phyloP scores from a whole-genome alignment of 2,797 vertebrate genomes.

The Lates japonicus region DNA sequence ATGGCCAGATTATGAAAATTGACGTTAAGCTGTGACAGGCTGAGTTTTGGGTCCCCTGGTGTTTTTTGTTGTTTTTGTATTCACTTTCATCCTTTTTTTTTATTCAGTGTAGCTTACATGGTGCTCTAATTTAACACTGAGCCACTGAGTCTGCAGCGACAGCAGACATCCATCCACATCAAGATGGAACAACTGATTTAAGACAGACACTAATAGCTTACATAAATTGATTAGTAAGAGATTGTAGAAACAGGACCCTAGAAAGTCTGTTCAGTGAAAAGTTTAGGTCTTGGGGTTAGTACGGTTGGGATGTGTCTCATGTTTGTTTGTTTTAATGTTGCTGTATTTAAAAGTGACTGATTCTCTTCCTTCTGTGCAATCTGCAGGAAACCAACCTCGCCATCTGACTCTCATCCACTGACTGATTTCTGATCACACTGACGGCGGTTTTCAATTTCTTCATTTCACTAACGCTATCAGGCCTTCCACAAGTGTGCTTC shows the following conservation, averaged over 20 bases:
- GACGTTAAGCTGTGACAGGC: constrained; percentile 27
- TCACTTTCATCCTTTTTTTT: constrained; percentile 24
- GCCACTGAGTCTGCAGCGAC: constrained; percentile 37
- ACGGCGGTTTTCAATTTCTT: constrained; percentile 72
- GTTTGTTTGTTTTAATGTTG: constrained; percentile 80
- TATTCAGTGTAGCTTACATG: constrained; percentile 39
- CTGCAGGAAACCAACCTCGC: constrained; percentile 86
- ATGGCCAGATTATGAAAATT: constrained; percentile 50
- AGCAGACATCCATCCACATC: constrained; percentile 43
- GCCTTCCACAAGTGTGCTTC: constrained; percentile 69
- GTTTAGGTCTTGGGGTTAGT: constrained; percentile 50
- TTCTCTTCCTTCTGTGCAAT: constrained; percentile 88
- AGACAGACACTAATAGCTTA: constrained; percentile 4
- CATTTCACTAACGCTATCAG: constrained; percentile 77
- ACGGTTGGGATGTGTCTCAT: constrained; percentile 68
- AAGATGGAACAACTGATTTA: constrained; percentile 24
- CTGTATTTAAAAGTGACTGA: constrained; percentile 87
- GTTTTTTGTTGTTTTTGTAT: constrained; percentile 55
- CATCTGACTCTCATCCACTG: constrained; percentile 76
- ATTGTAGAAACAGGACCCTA: constrained; percentile 4
- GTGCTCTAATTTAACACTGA: constrained; percentile 57
- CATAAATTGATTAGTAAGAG: constrained; percentile 21
- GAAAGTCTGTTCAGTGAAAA: constrained; percentile 21
- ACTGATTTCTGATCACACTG: constrained; percentile 76
- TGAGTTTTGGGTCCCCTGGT: constrained; percentile 36